These are phyloP conservation scores for Lacerta viridis DNA, from an alignment of 2,797 vertebrate genomes.

Conservation along the genomic window DNA sequence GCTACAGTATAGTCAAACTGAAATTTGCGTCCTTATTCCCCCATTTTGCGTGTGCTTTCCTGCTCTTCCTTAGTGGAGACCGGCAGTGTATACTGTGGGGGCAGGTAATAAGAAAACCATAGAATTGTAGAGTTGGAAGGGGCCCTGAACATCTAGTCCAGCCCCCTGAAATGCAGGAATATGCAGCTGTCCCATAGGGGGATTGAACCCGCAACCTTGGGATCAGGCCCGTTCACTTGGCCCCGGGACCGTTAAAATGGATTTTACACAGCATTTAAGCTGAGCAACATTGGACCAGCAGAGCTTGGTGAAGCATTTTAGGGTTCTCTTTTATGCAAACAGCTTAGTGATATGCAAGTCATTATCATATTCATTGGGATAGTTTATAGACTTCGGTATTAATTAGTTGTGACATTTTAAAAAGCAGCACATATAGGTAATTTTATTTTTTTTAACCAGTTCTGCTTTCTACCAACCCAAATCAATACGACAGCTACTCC, in stretches of 20 bases:
- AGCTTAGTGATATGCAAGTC: background rate
- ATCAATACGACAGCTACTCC: conserved; percentile 32
- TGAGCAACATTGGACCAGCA: background rate
- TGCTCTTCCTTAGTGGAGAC: no score
- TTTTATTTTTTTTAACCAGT: background rate
- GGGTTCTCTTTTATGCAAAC: background rate
- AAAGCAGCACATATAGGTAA: conserved; percentile 21
- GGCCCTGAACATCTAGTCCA: no score
- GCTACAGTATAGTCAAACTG: no score
- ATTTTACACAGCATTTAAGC: background rate
- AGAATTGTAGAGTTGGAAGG: no score
- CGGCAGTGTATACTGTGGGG: no score
- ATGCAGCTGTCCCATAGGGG: no score
- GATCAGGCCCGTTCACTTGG: no score
- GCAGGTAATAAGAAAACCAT: no score
- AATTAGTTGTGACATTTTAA: conserved; percentile 11
- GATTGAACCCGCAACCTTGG: no score
- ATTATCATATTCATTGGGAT: background rate
- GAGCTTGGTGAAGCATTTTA: background rate
- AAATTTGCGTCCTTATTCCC: no score
- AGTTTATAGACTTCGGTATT: conserved; percentile 4
- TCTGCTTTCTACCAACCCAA: conserved; percentile 10
- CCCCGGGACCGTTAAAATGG: background rate
- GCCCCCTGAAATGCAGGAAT: no score
- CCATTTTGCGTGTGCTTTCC: no score